Base-by-base conservation (phyloP, 2,113 vertebrate species). In the Halichoeres trimaculatus region DNA sequence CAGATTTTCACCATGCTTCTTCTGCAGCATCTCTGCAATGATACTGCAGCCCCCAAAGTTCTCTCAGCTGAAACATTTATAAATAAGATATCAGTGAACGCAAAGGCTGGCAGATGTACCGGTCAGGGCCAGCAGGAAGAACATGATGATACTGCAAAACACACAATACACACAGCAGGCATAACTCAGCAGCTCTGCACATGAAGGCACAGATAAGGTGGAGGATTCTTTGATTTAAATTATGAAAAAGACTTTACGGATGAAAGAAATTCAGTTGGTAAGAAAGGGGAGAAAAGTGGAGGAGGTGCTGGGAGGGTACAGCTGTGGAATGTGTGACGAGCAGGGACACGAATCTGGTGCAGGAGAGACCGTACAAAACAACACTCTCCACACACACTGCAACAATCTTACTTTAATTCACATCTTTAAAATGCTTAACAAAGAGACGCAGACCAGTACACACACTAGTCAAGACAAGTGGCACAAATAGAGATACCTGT, bases 241-340 rank as follows among this genome's bases (percentile, higher is more conserved):
- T 10, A 20, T 75, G 45, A 67, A 8, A 58, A 23, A 20, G 53
- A 5, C n/a, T 34, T 51, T 65, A 13, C 9, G 36, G 69, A 77
- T 78, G 7, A 70, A 64, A 62, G 60, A 59, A 40, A 48, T 7
- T 14, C 23, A 57, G 22, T 50, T 60, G 52, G 70, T 55, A 63
- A 52, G 48, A 65, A 55, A 76, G 10, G 13, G 43, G 74, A 68
- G 65, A 34, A n/a, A 65, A 55, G 50, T 4, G 22, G 50, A 48
- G 63, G 78, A 71, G 79, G 72, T 63, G 55, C 8, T 52, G 83
- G 71, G 66, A 83, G 78, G 85, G 70, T 70, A 73, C 22, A 60
- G 63, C 81, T 77, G 63, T 63, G 91, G 91, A 92, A 93, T 92
- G 89, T 74, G 78, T 88, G 76, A 87, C 90, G 85, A 89, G 92